phyloP scores from a whole-genome alignment of 1,140 invertebrate genomes.

The Coptotermes formosanus region DNA sequence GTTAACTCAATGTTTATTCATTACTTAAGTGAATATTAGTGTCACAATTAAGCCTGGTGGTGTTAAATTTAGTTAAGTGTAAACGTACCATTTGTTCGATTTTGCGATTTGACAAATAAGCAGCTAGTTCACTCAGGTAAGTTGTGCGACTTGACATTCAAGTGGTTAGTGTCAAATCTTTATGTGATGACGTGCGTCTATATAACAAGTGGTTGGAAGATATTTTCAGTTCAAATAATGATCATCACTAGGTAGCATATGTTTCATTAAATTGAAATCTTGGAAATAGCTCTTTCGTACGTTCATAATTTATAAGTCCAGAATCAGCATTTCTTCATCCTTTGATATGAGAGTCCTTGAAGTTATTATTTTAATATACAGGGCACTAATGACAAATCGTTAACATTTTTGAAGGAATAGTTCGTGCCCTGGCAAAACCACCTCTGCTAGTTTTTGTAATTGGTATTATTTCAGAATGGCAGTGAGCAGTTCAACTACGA shows the following conservation, averaged over 20 bases:
- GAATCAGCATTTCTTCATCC: no score
- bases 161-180: not conserved
- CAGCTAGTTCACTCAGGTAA: not conserved
- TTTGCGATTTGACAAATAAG: not conserved
- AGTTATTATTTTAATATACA: no score
- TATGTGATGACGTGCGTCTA: not conserved
- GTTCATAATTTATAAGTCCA: no score
- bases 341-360: no score
- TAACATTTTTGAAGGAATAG: not conserved
- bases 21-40: not conserved
- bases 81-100: constrained; percentile 16
- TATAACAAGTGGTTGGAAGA: no score
- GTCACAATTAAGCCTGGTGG: not conserved
- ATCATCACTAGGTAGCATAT: not conserved
- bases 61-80: not conserved
- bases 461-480: not conserved
- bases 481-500: not conserved
- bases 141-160: not conserved
- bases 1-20: not conserved
- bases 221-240: no score
- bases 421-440: not conserved
- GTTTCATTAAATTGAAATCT: not conserved
- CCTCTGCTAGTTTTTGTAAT: not conserved
- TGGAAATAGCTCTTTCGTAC: no score
- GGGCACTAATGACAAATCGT: no score